Percentiles rank a stretch among this genome's conserved stretches.
Evolutionary conservation across 2,797 vertebrate genomes (phyloP).

Genomic region (Acropternis orthonyx): DNA sequence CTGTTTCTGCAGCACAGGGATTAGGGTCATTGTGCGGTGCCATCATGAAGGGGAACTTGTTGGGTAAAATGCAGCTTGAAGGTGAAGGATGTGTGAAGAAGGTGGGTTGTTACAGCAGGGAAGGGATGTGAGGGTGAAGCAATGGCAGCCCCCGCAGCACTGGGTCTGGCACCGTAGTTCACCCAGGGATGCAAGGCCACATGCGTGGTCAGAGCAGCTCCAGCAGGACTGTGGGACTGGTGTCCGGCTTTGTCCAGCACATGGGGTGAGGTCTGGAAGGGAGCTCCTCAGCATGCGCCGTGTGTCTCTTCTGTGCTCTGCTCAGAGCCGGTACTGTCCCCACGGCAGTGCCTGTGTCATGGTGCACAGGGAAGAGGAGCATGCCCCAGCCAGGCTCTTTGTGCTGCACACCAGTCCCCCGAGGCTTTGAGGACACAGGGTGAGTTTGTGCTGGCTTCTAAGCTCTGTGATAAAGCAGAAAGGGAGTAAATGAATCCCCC

Average conservation of each 20-base stretch:
- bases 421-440: not conserved
- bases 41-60: no score
- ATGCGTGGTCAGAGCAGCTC: not conserved
- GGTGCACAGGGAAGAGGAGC: not conserved
- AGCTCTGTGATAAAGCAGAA: not conserved
- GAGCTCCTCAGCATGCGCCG: not conserved
- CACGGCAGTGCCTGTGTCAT: fast-evolving
- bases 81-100: not conserved
- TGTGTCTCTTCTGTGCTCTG: not conserved
- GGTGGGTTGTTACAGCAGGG: not conserved
- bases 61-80: not conserved
- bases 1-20: not conserved
- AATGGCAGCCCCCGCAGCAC: not conserved
- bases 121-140: not conserved
- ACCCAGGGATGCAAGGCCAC: no score
- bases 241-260: not conserved
- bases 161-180: not conserved
- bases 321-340: not conserved
- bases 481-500: not conserved
- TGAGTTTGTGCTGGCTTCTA: not conserved
- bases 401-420: not conserved
- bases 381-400: not conserved
- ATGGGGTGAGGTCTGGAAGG: not conserved
- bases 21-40: not conserved
- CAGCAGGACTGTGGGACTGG: not conserved